Conservation (phyloP, 2,888 invertebrate species). For the Lithophane ornitopus region DNA sequence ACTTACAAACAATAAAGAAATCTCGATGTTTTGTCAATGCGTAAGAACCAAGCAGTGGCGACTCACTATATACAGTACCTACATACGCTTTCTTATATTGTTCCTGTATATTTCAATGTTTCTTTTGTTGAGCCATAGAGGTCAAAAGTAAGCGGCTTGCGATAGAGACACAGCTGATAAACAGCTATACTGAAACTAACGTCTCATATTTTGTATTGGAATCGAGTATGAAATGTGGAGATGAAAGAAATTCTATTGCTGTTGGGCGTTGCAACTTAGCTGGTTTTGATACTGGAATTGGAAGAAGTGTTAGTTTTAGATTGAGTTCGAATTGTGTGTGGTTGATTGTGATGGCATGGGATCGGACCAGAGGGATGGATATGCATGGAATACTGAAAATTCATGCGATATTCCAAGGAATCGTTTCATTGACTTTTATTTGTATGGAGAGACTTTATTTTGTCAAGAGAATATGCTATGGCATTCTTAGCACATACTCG, state of each 20-base stretch:
- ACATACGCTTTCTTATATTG: not conserved
- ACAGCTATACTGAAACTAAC: slow-evolving; percentile 40
- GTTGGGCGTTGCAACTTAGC: not conserved
- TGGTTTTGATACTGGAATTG: not conserved
- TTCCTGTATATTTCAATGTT: slow-evolving; percentile 29
- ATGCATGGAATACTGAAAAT: not conserved
- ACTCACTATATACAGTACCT: too few species aligned
- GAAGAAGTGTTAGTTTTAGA: not conserved
- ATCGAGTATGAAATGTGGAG: not conserved
- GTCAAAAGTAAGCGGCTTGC: slow-evolving; percentile 47
- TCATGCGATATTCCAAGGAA: not conserved
- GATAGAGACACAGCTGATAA: slow-evolving; percentile 40
- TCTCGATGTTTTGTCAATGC: too few species aligned
- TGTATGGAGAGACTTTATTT: not conserved
- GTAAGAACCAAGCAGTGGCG: too few species aligned
- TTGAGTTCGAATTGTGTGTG: not conserved
- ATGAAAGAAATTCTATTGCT: slow-evolving; percentile 11
- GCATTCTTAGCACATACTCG: not conserved
- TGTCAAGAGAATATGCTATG: not conserved
- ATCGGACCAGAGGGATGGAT: not conserved
- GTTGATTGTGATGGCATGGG: not conserved
- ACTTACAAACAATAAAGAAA: too few species aligned
- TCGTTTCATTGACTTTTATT: not conserved
- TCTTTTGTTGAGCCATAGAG: slow-evolving; percentile 28
- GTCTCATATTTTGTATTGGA: slow-evolving; percentile 41